Conservation (phyloP, 2,113 vertebrate species). For the Nicator chloris region DNA sequence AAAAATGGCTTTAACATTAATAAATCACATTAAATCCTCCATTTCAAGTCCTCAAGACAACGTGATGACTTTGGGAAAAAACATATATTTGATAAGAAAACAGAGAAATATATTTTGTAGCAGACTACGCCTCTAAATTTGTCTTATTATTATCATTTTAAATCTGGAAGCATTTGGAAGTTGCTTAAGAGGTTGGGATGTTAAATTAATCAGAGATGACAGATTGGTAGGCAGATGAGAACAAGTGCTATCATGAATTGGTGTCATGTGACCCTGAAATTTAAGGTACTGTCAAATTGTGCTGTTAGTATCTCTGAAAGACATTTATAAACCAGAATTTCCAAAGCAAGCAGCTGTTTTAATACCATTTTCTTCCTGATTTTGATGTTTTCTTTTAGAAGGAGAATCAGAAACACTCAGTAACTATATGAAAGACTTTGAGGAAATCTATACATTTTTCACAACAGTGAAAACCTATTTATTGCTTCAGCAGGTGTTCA, state of each 20-base stretch:
- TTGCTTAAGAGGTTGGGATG: not conserved
- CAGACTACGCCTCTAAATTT: not conserved
- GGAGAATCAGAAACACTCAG: not conserved
- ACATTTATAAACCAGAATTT: not conserved
- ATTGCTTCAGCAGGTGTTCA: not conserved
- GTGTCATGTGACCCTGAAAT: not conserved
- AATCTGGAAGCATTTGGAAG: not conserved
- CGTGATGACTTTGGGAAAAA: not conserved
- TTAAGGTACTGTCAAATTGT: not conserved
- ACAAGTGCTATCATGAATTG: not conserved
- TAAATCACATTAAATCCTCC: not conserved
- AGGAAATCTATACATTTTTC: not conserved
- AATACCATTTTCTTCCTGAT: not conserved
- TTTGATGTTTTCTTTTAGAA: not conserved
- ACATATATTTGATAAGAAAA: not conserved
- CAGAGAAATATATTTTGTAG: not conserved
- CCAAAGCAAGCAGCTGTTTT: not conserved
- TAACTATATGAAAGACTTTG: not conserved
- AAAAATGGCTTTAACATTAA: not conserved
- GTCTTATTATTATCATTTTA: not conserved
- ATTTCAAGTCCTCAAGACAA: not conserved
- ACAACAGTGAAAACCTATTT: not conserved
- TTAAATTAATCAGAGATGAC: slow-evolving; percentile 5
- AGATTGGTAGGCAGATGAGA: not conserved
- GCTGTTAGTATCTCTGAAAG: not conserved